Evolutionary conservation across 2,797 vertebrate species (phyloP).

Genomic region (Thamnophis elegans): DNA sequence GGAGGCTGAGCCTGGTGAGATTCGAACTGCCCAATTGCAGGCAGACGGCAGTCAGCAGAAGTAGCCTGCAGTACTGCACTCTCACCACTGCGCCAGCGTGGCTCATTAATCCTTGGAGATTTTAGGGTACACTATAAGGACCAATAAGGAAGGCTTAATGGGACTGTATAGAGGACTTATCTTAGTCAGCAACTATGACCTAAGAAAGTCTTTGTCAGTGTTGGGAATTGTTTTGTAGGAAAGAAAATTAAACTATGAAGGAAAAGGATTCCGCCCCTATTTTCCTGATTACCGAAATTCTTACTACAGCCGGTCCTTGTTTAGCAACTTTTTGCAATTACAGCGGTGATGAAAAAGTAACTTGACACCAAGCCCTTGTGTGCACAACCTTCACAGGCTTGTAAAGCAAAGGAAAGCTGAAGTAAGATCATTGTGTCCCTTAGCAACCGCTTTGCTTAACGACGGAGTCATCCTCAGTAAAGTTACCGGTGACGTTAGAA

Average conservation of each 20-base stretch:
- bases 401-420: not conserved
- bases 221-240: not conserved
- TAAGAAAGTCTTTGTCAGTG: not conserved
- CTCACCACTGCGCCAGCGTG: no score
- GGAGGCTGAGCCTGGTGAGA: no score
- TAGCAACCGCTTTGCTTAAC: not conserved
- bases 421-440: not conserved
- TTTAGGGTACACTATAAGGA: not conserved
- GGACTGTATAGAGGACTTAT: not conserved
- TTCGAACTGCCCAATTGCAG: no score
- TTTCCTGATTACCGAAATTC: not conserved
- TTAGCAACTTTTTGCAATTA: not conserved
- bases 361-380: not conserved
- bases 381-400: not conserved
- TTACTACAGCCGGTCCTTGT: not conserved
- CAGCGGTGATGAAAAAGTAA: not conserved
- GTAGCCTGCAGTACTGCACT: no score
- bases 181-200: not conserved
- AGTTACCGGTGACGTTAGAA: not conserved
- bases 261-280: not conserved
- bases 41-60: no score
- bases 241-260: not conserved
- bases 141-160: slow-evolving; percentile 5
- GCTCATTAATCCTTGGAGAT: not conserved
- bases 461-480: not conserved